Conservation (phyloP, 1,140 invertebrate genomes). For the Nomia melanderi region DNA sequence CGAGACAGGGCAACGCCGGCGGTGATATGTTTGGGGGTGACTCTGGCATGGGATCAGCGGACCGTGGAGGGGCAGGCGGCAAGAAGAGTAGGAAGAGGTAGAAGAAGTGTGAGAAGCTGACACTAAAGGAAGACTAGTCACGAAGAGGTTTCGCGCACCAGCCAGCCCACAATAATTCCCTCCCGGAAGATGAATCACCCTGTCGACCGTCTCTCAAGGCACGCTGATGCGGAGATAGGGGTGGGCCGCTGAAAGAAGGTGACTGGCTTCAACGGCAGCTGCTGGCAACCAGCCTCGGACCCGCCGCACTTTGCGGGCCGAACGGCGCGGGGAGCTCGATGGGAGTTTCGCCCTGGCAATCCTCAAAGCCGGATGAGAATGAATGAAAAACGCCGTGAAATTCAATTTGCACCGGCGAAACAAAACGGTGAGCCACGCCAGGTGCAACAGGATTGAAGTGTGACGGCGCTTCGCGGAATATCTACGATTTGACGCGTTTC, state of each 20-base stretch:
- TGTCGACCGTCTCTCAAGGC: conserved; percentile 59
- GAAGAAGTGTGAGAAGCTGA: conserved; percentile 39
- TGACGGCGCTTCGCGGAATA: no score
- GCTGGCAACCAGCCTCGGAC: conserved; percentile 6
- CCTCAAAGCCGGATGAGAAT: conserved; percentile 42
- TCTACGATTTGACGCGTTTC: no score
- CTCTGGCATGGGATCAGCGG: conserved; percentile 13
- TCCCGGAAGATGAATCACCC: conserved; percentile 70
- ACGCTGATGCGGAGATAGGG: conserved; percentile 56
- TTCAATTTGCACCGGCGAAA: conserved; percentile 56
- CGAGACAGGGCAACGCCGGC: conserved; percentile 7
- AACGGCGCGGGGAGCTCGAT: neutral
- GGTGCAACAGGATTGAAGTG: neutral
- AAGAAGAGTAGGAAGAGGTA: neutral
- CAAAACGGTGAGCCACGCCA: neutral
- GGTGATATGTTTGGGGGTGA: neutral
- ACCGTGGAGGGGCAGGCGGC: neutral
- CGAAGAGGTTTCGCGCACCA: conserved; percentile 32
- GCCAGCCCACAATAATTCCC: conserved; percentile 68
- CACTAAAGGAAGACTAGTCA: conserved; percentile 33
- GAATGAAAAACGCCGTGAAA: conserved; percentile 57
- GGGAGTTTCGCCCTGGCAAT: neutral
- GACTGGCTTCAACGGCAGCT: conserved; percentile 36
- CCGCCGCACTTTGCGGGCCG: conserved; percentile 33
- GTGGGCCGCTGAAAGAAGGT: conserved; percentile 51